Conservation (phyloP, 2,888 invertebrate species). For the Tuta absoluta region DNA sequence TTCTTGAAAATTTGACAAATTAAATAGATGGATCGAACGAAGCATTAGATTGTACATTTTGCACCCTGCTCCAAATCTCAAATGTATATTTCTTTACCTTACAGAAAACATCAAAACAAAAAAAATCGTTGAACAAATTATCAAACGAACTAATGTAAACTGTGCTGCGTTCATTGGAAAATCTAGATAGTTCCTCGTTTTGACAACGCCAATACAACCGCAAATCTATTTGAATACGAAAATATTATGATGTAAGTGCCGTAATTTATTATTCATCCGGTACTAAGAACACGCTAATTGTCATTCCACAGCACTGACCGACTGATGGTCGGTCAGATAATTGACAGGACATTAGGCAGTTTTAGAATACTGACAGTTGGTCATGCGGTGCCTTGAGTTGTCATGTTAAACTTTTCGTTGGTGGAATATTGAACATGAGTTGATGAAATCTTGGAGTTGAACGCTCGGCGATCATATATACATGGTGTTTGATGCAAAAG, state of each 20-base stretch:
- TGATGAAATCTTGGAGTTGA: background rate
- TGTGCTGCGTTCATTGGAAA: no score
- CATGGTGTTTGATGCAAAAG: background rate
- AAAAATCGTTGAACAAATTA: no score
- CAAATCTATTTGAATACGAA: background rate
- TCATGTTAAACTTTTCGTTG: constrained; percentile 55
- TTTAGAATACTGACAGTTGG: constrained; percentile 54
- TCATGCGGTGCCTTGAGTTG: constrained; percentile 56
- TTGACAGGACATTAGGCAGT: constrained; percentile 75
- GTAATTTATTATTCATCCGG: constrained; percentile 26
- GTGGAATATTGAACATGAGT: constrained; percentile 54
- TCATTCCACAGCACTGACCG: constrained; percentile 51
- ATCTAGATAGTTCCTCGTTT: no score
- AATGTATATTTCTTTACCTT: no score
- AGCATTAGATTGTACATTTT: no score
- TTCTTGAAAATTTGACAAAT: no score
- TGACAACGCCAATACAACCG: no score
- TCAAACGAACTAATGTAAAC: no score
- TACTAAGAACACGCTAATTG: constrained; percentile 61
- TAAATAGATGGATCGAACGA: no score
- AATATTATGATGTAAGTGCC: constrained; percentile 9
- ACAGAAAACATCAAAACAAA: no score
- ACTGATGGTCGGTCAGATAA: constrained; percentile 56
- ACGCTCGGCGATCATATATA: background rate
- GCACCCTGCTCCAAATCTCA: no score